Evolutionary conservation across 1,140 invertebrate species (phyloP), one percentile per base, ranked within the genome.

Genomic region (Mercenaria mercenaria): DNA sequence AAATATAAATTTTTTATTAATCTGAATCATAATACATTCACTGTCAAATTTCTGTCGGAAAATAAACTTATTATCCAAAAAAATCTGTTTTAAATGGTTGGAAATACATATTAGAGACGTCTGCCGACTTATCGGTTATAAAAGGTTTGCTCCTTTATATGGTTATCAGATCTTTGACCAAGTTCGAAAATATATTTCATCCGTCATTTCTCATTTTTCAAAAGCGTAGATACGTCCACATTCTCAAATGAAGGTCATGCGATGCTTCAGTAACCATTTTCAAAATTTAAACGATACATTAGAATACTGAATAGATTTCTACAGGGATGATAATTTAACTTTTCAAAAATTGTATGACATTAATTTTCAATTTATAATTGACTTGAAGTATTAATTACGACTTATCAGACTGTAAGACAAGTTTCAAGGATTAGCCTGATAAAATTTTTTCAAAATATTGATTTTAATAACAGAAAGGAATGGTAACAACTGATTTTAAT

Each of bases 351-450:
- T 34, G 20, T 0, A 72, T 37, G 29, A 39, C 34, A 72, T 39
- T 72, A 72, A 72, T 72, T 72, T 72, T 39, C 34, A 72, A 72
- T 72, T 72, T 39, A 72, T 39, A 72, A 72, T 72, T 4, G 67
- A 32, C 61, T 72, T 37, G 15, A 72, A 72, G 67, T 32, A 72
- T 72, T 39, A 39, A 72, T 72, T 72, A 72, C 29, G 23, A 37
- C 3, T 72, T 72, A 39, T 72, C 67, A 72, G 67, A 72, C n/a
- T 29, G 20, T 64, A 29, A 4, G 26, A 64, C 6, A 29, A 64
- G 11, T 72, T 37, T 72, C 67, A 72, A 18, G 67, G 23, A 29
- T 39, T 29, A 10, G 29, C 1, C 8, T 29, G 20, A 29, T 32
- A 8, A 67, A 67, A 67, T 67, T 32, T 67, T 29, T 67, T 32